A percentile compares a stretch with the other conserved stretches of the same genome.
phyloP scores from a whole-genome alignment of 30 jellyfish, hydroid and myxozoan genomes.

The Rhopilema esculentum region DNA sequence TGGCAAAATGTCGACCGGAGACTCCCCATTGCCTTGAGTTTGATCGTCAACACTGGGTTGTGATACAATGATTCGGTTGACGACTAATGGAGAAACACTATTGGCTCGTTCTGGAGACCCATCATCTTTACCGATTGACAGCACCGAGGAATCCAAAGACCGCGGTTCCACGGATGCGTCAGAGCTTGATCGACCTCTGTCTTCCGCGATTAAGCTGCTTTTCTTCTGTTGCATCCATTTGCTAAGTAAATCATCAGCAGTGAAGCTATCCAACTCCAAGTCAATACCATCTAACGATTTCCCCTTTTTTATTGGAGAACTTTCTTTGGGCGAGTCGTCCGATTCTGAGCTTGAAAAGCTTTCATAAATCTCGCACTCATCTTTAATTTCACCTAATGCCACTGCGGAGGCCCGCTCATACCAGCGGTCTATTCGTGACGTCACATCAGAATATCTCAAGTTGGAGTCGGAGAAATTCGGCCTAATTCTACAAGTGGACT shows the following conservation, averaged over 20 bases:
- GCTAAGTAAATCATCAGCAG: conserved; percentile 42
- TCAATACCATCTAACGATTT: conserved; percentile 52
- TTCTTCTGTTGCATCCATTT: conserved; percentile 73
- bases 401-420: conserved; percentile 56
- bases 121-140: conserved; percentile 36
- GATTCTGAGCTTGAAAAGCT: conserved; percentile 66
- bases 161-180: conserved; percentile 60
- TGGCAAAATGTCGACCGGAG: conserved; percentile 3
- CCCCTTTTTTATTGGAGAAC: conserved; percentile 21
- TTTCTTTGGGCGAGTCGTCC: conserved; percentile 21
- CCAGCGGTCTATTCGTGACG: conserved; percentile 58
- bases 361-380: conserved; percentile 28
- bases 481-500: conserved; percentile 1
- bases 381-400: conserved; percentile 37
- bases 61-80: conserved; percentile 53
- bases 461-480: conserved; percentile 45
- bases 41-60: conserved; percentile 60
- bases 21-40: neutral
- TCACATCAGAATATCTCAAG: conserved; percentile 36
- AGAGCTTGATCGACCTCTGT: conserved; percentile 49
- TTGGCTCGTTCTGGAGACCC: neutral
- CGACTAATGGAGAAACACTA: neutral
- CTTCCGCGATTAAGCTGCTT: conserved; percentile 37
- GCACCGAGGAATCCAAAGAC: conserved; percentile 39
- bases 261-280: conserved; percentile 22